phyloP scores from a whole-genome alignment of 2,797 vertebrate species.

The Oreonectes daqikongensis region DNA sequence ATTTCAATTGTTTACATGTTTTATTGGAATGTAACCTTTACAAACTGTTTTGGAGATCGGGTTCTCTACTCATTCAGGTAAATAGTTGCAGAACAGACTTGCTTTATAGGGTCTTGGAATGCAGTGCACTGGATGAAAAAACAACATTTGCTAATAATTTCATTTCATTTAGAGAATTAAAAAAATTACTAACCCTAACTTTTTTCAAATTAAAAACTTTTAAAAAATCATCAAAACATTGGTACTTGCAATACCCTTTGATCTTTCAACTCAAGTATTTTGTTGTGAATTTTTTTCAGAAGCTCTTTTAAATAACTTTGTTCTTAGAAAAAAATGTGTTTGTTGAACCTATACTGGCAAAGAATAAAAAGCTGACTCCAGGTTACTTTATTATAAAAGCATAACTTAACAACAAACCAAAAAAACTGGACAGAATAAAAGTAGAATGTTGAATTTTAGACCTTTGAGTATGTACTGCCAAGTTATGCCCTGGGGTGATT shows the following conservation, averaged over 20 bases:
- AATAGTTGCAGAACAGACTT: not conserved
- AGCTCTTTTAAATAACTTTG: not conserved
- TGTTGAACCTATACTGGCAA: too few relatives aligned
- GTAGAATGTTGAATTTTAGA: conserved; percentile 8
- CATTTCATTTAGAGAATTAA: too few relatives aligned
- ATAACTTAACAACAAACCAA: not conserved
- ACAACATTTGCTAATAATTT: too few relatives aligned
- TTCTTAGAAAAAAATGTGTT: too few relatives aligned
- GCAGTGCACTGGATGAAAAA: too few relatives aligned
- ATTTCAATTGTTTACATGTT: too few relatives aligned
- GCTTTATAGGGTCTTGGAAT: not conserved
- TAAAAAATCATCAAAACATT: too few relatives aligned
- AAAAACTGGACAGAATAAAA: not conserved
- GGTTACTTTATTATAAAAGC: not conserved
- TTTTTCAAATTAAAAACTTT: too few relatives aligned
- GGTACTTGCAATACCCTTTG: too few relatives aligned
- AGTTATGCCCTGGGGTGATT: not conserved
- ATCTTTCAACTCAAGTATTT: not conserved
- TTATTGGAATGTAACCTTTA: not conserved
- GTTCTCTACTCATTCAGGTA: not conserved
- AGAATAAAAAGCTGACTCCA: not conserved
- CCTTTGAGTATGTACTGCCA: not conserved
- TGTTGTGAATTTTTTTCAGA: not conserved
- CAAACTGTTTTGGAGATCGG: not conserved
- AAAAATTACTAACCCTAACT: too few relatives aligned